phyloP scores from a whole-genome alignment of 1,140 invertebrate species.

The Planococcus citri region DNA sequence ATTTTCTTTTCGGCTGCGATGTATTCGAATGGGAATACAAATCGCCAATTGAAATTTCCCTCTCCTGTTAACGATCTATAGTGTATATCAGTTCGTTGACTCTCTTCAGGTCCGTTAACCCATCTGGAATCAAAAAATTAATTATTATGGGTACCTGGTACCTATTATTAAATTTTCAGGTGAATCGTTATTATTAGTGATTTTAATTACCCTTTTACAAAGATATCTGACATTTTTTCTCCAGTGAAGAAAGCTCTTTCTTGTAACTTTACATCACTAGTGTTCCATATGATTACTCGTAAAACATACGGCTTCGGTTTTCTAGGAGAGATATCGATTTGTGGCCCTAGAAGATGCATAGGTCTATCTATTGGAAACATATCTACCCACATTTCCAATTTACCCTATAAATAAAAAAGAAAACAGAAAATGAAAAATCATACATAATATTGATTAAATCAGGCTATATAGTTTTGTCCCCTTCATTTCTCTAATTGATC shows the following conservation, averaged over 20 bases:
- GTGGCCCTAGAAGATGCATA: slow-evolving; percentile 67
- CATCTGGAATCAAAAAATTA: slow-evolving; percentile 42
- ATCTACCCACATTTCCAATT: slow-evolving; percentile 86
- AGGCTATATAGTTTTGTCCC: too few relatives aligned
- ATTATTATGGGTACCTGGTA: too few relatives aligned
- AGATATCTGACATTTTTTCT: slow-evolving; percentile 90
- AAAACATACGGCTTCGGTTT: slow-evolving; percentile 81
- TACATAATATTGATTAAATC: too few relatives aligned
- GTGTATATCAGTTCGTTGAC: slow-evolving; percentile 78
- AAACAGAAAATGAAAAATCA: too few relatives aligned
- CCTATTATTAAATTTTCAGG: too few relatives aligned
- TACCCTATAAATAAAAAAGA: slow-evolving; percentile 42
- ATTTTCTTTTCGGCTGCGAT: slow-evolving; percentile 82
- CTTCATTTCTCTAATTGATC: too few relatives aligned
- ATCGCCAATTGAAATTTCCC: slow-evolving; percentile 89
- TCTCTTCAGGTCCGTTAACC: slow-evolving; percentile 76
- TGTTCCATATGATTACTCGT: slow-evolving; percentile 82
- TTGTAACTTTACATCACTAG: slow-evolving; percentile 78
- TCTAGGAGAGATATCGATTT: slow-evolving; percentile 71
- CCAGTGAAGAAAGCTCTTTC: slow-evolving; percentile 86
- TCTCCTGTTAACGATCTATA: slow-evolving; percentile 78
- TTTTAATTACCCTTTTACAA: slow-evolving; percentile 69
- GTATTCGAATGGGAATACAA: slow-evolving; percentile 82
- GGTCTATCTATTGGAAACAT: slow-evolving; percentile 91
- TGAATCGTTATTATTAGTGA: too few relatives aligned